A percentile compares a stretch with the other conserved stretches of the same genome.
Conservation (phyloP, 2,113 vertebrate species). For the Ramphastos sulfuratus region DNA sequence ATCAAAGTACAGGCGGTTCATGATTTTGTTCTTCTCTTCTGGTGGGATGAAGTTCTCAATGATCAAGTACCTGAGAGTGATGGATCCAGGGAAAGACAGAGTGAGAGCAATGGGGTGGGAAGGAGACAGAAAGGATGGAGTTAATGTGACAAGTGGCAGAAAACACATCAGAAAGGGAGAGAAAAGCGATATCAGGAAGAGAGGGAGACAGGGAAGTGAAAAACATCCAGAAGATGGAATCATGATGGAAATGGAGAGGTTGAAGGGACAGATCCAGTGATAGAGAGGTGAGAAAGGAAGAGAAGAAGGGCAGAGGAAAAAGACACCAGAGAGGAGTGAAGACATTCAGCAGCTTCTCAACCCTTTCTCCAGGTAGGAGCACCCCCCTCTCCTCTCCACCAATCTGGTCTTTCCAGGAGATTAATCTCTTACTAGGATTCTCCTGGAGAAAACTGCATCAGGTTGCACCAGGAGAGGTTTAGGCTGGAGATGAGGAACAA, state of each 20-base stretch:
- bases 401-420: too few species aligned
- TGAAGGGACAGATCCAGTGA: not conserved
- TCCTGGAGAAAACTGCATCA: too few species aligned
- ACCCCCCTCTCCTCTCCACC: not conserved
- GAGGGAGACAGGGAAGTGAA: not conserved
- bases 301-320: not conserved
- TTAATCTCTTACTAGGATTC: too few species aligned
- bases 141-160: not conserved
- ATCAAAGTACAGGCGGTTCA: conserved; percentile 92
- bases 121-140: not conserved
- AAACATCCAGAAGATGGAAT: not conserved
- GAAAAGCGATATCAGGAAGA: not conserved
- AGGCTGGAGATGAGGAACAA: too few species aligned
- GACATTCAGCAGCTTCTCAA: not conserved
- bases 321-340: not conserved
- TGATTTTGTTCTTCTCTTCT: conserved; percentile 95
- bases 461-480: too few species aligned
- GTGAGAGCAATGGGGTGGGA: rapidly evolving
- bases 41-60: conserved; percentile 98
- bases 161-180: not conserved
- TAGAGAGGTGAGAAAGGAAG: not conserved
- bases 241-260: not conserved
- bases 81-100: not conserved
- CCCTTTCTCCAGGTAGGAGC: not conserved
- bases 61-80: conserved; percentile 84